Evolutionary conservation across 2,113 vertebrate species (phyloP), one percentile per base, ranked within the genome.

Genomic region (Megaceryle maxima): DNA sequence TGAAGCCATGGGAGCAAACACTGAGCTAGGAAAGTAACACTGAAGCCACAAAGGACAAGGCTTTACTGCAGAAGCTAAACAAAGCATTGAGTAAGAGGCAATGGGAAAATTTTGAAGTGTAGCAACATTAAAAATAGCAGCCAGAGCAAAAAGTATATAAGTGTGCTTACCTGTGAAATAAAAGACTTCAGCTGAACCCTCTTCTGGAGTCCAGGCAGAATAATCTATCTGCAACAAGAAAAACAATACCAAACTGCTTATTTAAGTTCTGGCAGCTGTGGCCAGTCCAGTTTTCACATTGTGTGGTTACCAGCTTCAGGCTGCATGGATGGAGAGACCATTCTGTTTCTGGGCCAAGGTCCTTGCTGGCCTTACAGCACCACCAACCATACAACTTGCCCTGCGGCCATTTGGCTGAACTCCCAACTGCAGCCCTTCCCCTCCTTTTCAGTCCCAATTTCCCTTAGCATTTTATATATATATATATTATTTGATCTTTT

Each of bases 291-390:
- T 73, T 90, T 72, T 43, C 64, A 20, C 12, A 10, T 39, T 81
- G 35, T 19, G 56, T 35, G 5, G 8, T 59, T 77, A 37, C 33
- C 50, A 67, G 62, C 28, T 85, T 39, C 57, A 48, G 44, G 17
- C 62, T 72, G 25, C 16, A 16, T 4, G 14, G 53, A 53, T 56
- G 20, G 57, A 55, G 57, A 55, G 8, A 43, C 39, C n/a, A 51
- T 2, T 0, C 1, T 4, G 8, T 11, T 11, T 37, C 69, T 50
- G 56, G 26, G n/a, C 60, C n/a, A 39, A 62, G 26, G n/a, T 66
- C 74, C 70, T 84, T n/a, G 50, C 44, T 81, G 69, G 56, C 41
- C 66, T 79, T 31, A 43, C 60, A 67, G 66, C 26, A 63, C 10
- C 46, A 82, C 22, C 43, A 87, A 6, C 20, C 60, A 0, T 4